These are phyloP conservation scores for Yponomeuta malinellus DNA, from an alignment of 2,888 invertebrate species.

Conservation along the genomic window DNA sequence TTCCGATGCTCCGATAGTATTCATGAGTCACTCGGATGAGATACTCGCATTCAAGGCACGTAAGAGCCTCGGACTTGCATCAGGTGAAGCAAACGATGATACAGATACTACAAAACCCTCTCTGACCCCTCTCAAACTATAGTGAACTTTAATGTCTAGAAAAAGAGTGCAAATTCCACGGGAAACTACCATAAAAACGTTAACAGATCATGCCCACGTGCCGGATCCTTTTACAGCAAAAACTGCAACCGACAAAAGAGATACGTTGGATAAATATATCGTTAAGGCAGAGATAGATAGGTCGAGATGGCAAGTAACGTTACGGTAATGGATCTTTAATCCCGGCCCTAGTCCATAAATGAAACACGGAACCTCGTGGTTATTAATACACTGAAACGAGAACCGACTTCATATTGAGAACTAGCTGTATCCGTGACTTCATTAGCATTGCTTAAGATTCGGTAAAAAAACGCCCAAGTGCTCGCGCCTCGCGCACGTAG, in stretches of 20 bases:
- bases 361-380: too few species aligned
- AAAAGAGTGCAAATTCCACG: not conserved
- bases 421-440: too few species aligned
- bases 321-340: conserved; percentile 4
- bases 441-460: too few species aligned
- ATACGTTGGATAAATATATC: conserved; percentile 12
- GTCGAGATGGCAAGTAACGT: not conserved
- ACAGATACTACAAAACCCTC: conserved; percentile 36
- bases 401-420: too few species aligned
- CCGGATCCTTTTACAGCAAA: conserved; percentile 18
- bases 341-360: too few species aligned
- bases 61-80: conserved; percentile 37
- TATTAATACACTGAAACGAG: too few species aligned
- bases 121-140: not conserved
- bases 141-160: not conserved
- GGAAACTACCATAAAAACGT: not conserved
- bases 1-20: conserved; percentile 21
- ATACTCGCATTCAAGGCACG: conserved; percentile 44
- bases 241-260: conserved; percentile 11
- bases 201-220: conserved; percentile 35
- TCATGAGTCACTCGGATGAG: conserved; percentile 25
- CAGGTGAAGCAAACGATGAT: conserved; percentile 52
- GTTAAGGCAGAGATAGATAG: conserved; percentile 11
- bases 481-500: too few species aligned
- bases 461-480: too few species aligned